Conservation (phyloP, 2,888 invertebrate genomes). For the Pocota personata region DNA sequence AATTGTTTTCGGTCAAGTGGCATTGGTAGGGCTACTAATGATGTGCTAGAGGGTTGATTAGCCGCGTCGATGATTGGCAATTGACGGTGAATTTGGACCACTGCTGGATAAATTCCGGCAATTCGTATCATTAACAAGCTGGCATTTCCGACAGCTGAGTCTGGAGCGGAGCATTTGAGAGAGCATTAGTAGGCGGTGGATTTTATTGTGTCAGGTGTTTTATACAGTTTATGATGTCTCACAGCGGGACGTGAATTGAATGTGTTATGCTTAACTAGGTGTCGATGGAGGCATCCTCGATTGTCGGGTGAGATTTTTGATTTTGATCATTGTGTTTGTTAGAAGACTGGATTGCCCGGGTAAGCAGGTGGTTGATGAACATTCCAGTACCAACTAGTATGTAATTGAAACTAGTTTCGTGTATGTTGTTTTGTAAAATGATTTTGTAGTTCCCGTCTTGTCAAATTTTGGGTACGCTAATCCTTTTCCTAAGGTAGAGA, state of each 20-base stretch:
- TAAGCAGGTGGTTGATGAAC: background rate
- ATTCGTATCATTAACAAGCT: conserved; percentile 63
- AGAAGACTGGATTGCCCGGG: background rate
- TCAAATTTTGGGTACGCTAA: no score
- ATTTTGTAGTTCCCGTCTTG: no score
- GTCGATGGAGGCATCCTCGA: conserved; percentile 29
- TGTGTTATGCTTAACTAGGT: conserved; percentile 53
- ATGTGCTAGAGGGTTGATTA: conserved; percentile 56
- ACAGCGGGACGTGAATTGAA: conserved; percentile 43
- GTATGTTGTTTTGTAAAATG: no score
- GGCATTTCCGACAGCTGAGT: conserved; percentile 70
- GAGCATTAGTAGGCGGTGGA: conserved; percentile 26
- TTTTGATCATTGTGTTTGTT: background rate
- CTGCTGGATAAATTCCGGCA: conserved; percentile 47
- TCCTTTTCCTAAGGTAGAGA: no score
- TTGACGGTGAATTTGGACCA: conserved; percentile 43
- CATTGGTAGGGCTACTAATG: conserved; percentile 50
- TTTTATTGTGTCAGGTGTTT: conserved; percentile 61
- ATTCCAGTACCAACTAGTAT: no score
- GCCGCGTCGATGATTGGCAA: conserved; percentile 53
- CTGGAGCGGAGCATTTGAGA: conserved; percentile 21
- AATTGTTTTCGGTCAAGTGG: conserved; percentile 71
- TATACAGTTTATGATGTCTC: conserved; percentile 40
- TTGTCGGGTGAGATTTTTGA: background rate
- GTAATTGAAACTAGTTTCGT: no score